Conservation (phyloP, 2,888 invertebrate genomes). For the Euplexia lucipara region DNA sequence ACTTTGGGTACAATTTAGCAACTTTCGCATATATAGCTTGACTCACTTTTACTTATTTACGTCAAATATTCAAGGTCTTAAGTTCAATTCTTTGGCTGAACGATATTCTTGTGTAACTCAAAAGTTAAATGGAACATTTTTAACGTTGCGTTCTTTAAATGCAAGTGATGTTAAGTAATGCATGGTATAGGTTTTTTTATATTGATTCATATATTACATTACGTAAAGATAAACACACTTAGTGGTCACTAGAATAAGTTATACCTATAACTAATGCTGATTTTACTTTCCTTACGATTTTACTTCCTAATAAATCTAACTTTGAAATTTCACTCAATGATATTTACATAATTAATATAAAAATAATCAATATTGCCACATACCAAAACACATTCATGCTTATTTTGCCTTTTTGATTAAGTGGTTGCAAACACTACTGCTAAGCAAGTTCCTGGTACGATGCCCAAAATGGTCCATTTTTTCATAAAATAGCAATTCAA, state of each 20-base stretch:
- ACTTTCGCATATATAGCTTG: conserved; percentile 50
- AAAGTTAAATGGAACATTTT: conserved; percentile 11
- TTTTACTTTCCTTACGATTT: conserved; percentile 11
- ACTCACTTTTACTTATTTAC: conserved; percentile 54
- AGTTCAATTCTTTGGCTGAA: conserved; percentile 22
- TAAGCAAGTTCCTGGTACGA: no score
- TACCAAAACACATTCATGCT: no score
- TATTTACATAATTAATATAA: not conserved
- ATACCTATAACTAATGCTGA: not conserved
- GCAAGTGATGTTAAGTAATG: conserved; percentile 18
- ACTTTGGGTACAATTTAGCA: conserved; percentile 43
- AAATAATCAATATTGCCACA: not conserved
- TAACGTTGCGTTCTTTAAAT: not conserved
- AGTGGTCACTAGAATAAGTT: not conserved
- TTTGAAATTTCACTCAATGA: conserved; percentile 10
- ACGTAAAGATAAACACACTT: not conserved
- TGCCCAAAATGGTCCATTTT: no score
- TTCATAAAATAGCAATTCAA: no score
- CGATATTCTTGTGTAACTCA: conserved; percentile 21
- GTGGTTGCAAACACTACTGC: no score
- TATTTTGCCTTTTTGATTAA: no score
- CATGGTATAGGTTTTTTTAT: not conserved
- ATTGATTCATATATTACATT: conserved; percentile 7
- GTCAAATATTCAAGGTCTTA: conserved; percentile 41
- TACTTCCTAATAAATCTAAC: not conserved